Evolutionary conservation across 1,140 invertebrate genomes (phyloP).

Genomic region (Yoshiicerus persimilis): DNA sequence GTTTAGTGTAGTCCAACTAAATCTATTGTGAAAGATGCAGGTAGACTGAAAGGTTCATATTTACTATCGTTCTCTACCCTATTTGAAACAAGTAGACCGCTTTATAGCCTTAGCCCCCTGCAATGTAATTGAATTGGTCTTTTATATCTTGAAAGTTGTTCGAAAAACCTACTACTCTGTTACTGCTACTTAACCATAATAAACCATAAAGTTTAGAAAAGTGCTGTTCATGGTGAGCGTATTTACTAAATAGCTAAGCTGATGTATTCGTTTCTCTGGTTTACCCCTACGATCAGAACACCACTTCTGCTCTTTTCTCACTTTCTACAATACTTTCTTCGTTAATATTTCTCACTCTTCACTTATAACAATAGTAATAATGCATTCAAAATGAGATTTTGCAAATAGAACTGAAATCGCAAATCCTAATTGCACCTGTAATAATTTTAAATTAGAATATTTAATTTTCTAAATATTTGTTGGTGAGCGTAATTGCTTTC

Average conservation of each 20-base stretch:
- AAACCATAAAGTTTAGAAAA: slow-evolving; percentile 3
- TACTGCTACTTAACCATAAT: not conserved
- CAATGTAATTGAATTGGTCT: slow-evolving; percentile 14
- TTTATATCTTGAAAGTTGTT: not conserved
- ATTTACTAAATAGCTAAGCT: not conserved
- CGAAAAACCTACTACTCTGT: not conserved
- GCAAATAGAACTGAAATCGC: no score
- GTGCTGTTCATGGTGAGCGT: not conserved
- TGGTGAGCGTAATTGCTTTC: no score
- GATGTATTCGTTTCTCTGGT: not conserved
- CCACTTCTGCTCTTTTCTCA: not conserved
- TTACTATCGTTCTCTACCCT: not conserved
- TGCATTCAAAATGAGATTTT: no score
- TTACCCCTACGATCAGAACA: not conserved
- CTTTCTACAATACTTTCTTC: not conserved
- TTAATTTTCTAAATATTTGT: no score
- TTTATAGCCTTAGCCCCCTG: not conserved
- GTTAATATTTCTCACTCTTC: no score
- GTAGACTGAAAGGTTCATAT: not conserved
- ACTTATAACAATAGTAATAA: no score
- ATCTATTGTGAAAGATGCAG: not conserved
- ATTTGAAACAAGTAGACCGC: not conserved
- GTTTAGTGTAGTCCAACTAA: not conserved
- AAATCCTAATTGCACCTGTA: no score
- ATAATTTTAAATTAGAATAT: no score